phyloP scores from a whole-genome alignment of 2,797 vertebrate species.

The Ataeniobius toweri region DNA sequence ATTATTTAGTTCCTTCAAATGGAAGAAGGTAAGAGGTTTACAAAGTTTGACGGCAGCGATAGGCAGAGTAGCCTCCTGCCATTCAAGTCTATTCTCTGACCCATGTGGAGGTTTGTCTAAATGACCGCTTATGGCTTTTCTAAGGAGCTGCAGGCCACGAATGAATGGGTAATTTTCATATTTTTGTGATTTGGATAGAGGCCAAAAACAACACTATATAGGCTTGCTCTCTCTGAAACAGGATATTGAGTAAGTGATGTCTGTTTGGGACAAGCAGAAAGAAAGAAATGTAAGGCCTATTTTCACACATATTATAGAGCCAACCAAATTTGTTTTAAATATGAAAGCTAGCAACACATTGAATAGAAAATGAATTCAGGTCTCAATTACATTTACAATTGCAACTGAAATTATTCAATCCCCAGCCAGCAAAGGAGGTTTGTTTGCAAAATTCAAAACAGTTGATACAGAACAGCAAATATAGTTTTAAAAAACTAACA shows the following conservation, averaged over 20 bases:
- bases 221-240: slow-evolving; percentile 79
- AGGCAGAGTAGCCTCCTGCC: slow-evolving; percentile 51
- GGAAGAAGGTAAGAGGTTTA: slow-evolving; percentile 35
- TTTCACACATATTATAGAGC: slow-evolving; percentile 54
- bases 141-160: slow-evolving; percentile 72
- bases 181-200: slow-evolving; percentile 76
- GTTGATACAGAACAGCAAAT: neutral
- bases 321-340: slow-evolving; percentile 18
- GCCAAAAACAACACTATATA: slow-evolving; percentile 82
- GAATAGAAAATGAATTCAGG: neutral
- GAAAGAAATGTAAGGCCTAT: slow-evolving; percentile 71
- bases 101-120: slow-evolving; percentile 65
- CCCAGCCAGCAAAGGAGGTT: neutral
- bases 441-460: neutral
- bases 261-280: slow-evolving; percentile 75
- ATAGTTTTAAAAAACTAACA: neutral
- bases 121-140: slow-evolving; percentile 70
- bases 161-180: slow-evolving; percentile 84
- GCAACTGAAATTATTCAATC: neutral
- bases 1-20: slow-evolving; percentile 27
- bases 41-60: slow-evolving; percentile 26
- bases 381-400: neutral
- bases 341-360: slow-evolving; percentile 22
- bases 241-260: slow-evolving; percentile 84
- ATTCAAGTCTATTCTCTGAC: slow-evolving; percentile 61